Base-by-base conservation (phyloP, 2,797 vertebrate genomes). In the Thaleichthys pacificus region DNA sequence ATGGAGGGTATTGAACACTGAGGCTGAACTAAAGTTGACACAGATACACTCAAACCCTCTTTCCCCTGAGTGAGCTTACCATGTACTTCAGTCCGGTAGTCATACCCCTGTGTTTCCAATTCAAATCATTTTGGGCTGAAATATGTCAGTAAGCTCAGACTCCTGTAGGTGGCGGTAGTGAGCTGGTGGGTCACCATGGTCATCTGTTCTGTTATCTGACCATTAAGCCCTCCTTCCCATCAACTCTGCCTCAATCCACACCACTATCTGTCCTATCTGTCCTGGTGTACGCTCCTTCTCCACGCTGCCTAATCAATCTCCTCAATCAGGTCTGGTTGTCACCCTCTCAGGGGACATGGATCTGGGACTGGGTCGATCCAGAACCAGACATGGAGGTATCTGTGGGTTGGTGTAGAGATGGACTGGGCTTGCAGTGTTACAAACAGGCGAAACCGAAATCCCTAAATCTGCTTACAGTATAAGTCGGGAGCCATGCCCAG, bases 321-420 rank as follows among this genome's bases (percentile, higher is more conserved):
- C 63, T 68, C 49, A 54, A 49, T 83, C 69, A 60, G 68, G 66
- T 24, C 4, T 28, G 78, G 79, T 35, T 75, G 82, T 76, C 63
- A 1, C 6, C 17, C 11, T 8, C 64, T 62, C 3, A 61, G 26
- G 35, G 64, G 57, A 7, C 19, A 7, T 57, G 35, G n/a, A 69
- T 70, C n/a, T 54, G 15, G 60, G 66, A 71, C 58, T 80, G 24
- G 77, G 78, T 76, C 72, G 56, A 76, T 82, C 75, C 64, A 0
- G 0, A 0, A 28, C n/a, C n/a, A 21, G 64, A 15, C 70, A 15
- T 35, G 57, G 24, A 35, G 69, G 63, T 61, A 64, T 24, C 14
- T 56, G 32, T 66, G 2, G 42, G 66, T 57, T 58, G 17, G 47
- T 21, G 5, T 17, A 56, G 71, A 71, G 61, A 64, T 57, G 9